Evolutionary conservation across 1,140 invertebrate genomes (phyloP).

Genomic region (Himalopsyche phryganea): DNA sequence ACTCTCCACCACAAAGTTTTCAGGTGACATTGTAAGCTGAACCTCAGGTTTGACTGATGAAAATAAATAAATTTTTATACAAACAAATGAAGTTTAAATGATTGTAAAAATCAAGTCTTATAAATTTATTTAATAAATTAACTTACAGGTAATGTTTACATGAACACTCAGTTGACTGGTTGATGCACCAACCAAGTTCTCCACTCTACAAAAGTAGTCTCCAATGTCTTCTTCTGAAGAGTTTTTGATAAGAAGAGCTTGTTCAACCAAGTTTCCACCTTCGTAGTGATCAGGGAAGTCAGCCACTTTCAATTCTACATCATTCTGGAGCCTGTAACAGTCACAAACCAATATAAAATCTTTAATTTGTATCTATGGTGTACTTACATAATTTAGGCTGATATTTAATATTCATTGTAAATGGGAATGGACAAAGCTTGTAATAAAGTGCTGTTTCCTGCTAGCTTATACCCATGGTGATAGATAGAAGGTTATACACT

Average conservation of each 20-base stretch:
- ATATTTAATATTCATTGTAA: no score
- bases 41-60: slow-evolving; percentile 70
- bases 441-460: no score
- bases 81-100: neutral
- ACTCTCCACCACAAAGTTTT: slow-evolving; percentile 71
- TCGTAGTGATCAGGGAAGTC: slow-evolving; percentile 64
- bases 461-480: no score
- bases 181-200: slow-evolving; percentile 70
- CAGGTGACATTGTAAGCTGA: slow-evolving; percentile 69
- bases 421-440: no score
- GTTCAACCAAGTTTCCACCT: slow-evolving; percentile 67
- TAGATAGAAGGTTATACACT: no score
- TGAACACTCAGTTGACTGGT: slow-evolving; percentile 64
- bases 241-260: slow-evolving; percentile 72
- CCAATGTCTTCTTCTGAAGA: slow-evolving; percentile 74
- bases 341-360: no score
- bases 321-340: slow-evolving; percentile 72
- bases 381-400: no score
- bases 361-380: no score
- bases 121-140: no score
- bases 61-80: slow-evolving; percentile 30
- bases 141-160: slow-evolving; percentile 79
- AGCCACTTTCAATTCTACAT: slow-evolving; percentile 57
- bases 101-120: neutral
- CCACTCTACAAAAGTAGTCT: slow-evolving; percentile 73